Evolutionary conservation across 2,888 invertebrate genomes (phyloP), one percentile per base, ranked within the genome.

Genomic region (Hipparchia semele): DNA sequence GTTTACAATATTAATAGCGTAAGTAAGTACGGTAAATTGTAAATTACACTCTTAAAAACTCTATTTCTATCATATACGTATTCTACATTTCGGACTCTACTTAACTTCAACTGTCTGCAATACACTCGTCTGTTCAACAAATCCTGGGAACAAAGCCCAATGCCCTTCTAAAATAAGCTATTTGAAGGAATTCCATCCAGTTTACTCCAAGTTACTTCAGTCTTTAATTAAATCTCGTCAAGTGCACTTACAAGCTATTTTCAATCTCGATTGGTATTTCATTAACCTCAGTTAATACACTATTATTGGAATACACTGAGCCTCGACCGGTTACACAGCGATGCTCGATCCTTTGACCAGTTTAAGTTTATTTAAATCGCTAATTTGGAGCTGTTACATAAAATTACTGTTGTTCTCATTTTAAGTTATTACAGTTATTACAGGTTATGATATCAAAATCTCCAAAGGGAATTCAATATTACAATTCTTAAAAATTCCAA

Each of bases 191-290:
- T 59, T 23, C 39, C 53, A 53, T 53, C 53, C 53, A 6, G 39
- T 59, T 4, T 59, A 59, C 33, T 59, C 33, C 8, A 59, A 59
- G 33, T 59, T 33, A 59, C 39, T 59, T 23, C 39, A 13, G 58
- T 13, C 58, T 58, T 58, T 23, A 58, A 58, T 59, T 33, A 59
- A 59, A 59, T 59, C 59, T 59, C 33, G 8, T 59, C 59, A 8
- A 59, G 59, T 59, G 45, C 39, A 12, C 60, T 39, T 12, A 39
- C 3, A 12, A 53, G 53, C 53, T 33, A 59, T 23, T 59, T 59
- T 7, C 58, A 58, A 58, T 58, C 58, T 58, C 58, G 7, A 23
- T 58, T 58, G 58, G 58, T 23, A 58, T 58, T 58, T 58, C 58
- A 58, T 23, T 58, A 53, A 53, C 53, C 53, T 53, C 58, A 23